Evolutionary conservation across 2,888 invertebrate species (phyloP), one percentile per base, ranked within the genome.

Genomic region (Cantharis flavilabris): DNA sequence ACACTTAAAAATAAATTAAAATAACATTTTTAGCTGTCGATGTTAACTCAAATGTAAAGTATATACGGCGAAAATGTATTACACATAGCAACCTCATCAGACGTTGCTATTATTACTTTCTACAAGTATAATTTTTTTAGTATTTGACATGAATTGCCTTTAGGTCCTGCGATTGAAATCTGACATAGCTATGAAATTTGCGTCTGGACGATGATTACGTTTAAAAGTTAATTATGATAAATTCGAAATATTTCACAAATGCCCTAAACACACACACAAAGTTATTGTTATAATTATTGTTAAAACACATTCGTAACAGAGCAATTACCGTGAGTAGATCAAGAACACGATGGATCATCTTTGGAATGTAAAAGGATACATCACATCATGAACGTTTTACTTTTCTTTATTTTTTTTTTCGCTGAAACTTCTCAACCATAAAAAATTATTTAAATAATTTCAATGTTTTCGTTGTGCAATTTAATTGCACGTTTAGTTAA

Each of bases 221-320:
- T 20, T 73, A 73, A 73, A 73, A 62, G 73, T 73, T 73, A 73
- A 73, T 73, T 73, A 70, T 18, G 70, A 30, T 73, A 49, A 67
- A 14, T 73, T 49, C 26, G 62, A 73, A 69, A 26, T 69, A 18
- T 26, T 18, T 67, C 67, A 73, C 49, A 73, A 23, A 69, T 70
- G 67, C 67, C 33, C 49, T 62, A 73, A 73, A 73, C 16, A 67
- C 14, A 49, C 49, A 49, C 49, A 49, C 49, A 49, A 49, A 49
- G 49, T 49, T 49, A 49, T 49, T 49, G 49, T 49, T 49, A 49
- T 49, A 49, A 49, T 49, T 49, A 49, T n/a, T 49, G 49, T 49
- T 49, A 49, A 49, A 49, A 49, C 49, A 49, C 49, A 49, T 49
- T 49, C 49, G 49, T 49, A 49, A 49, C 49, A 49, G 49, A 49